These are phyloP conservation scores for Meriones unguiculatus DNA, from an alignment of 2,113 vertebrate species.

Conservation along the genomic window DNA sequence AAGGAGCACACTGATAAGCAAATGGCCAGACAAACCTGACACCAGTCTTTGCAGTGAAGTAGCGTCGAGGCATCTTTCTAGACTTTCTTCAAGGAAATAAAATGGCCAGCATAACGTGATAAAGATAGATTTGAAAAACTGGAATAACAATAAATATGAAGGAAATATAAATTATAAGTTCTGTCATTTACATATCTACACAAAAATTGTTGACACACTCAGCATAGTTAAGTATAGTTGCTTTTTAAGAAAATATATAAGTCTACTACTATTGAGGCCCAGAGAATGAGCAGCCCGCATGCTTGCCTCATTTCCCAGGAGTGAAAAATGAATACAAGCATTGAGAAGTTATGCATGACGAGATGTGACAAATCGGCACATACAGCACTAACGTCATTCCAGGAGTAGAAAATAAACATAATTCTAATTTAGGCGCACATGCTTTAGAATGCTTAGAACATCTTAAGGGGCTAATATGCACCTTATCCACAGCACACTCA, in stretches of 20 bases:
- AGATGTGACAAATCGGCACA: not conserved
- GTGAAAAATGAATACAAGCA: not conserved
- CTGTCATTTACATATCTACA: not conserved
- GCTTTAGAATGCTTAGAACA: not conserved
- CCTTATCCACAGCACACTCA: not conserved
- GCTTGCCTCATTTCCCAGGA: not conserved
- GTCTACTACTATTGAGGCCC: not conserved
- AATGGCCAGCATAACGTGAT: not conserved
- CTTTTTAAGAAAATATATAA: constrained; percentile 17
- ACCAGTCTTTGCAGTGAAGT: not conserved
- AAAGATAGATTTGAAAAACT: not conserved
- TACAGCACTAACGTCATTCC: not conserved
- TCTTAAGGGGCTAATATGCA: not conserved
- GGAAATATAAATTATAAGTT: not conserved
- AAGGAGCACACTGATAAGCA: not conserved
- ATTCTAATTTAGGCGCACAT: not conserved
- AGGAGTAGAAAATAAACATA: not conserved
- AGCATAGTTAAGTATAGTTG: not conserved
- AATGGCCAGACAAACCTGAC: not conserved
- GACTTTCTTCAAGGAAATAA: not conserved
- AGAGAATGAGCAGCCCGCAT: not conserved
- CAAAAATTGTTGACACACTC: not conserved
- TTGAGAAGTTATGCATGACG: not conserved
- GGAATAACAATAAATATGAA: not conserved
- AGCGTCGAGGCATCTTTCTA: not conserved